phyloP scores from a whole-genome alignment of 2,797 vertebrate species.

The Hipposideros larvatus region DNA sequence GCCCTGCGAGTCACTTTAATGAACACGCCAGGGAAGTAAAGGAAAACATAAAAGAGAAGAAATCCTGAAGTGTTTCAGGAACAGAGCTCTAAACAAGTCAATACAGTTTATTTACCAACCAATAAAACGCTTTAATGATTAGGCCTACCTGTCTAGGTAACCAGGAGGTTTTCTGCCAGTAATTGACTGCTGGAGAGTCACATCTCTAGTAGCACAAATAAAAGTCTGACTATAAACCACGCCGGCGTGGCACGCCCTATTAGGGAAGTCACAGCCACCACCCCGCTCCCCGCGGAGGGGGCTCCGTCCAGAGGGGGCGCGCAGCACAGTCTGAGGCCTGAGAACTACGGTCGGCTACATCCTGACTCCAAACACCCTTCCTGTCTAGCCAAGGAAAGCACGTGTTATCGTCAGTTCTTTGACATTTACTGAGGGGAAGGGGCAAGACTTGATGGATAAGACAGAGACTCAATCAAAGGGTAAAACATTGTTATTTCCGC shows the following conservation, averaged over 20 bases:
- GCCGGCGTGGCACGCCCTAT: background rate
- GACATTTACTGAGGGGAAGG: too few species aligned
- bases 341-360: background rate
- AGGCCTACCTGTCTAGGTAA: constrained; percentile 63
- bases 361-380: background rate
- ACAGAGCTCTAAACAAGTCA: constrained; percentile 46
- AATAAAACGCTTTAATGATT: constrained; percentile 52
- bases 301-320: background rate
- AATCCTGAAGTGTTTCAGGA: constrained; percentile 16
- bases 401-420: too few species aligned
- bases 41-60: background rate
- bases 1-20: background rate
- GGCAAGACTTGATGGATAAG: background rate
- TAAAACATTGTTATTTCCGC: background rate
- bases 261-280: constrained; percentile 55
- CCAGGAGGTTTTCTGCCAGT: constrained; percentile 66
- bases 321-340: background rate
- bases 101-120: constrained; percentile 64
- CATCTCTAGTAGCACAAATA: constrained; percentile 48
- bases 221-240: constrained; percentile 65
- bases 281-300: background rate
- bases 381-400: background rate
- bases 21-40: background rate
- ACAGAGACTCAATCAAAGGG: background rate
- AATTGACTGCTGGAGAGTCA: constrained; percentile 57